Conservation (phyloP, 1,140 invertebrate species). For the Oppia nitens region DNA sequence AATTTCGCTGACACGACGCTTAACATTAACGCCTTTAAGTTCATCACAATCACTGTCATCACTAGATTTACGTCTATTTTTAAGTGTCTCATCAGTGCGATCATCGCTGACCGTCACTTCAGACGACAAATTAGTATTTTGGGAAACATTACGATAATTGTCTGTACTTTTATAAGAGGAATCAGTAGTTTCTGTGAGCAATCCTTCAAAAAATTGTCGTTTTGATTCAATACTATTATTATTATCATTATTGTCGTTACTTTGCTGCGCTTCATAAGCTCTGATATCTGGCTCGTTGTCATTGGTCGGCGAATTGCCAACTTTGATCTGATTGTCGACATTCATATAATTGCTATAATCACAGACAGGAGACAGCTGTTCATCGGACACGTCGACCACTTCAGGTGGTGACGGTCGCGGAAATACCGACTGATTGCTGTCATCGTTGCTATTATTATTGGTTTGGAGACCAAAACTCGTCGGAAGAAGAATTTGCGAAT, state of each 20-base stretch:
- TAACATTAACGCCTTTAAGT: too few species aligned
- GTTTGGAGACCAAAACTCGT: neutral
- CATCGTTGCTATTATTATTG: neutral
- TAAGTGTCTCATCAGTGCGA: neutral
- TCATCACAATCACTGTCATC: neutral
- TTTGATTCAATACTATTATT: too few species aligned
- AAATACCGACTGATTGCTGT: neutral
- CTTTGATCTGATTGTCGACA: slow-evolving; percentile 4
- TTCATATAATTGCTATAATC: slow-evolving; percentile 10
- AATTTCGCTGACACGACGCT: too few species aligned
- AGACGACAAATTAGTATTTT: neutral
- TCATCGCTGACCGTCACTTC: neutral
- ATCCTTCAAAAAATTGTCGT: too few species aligned
- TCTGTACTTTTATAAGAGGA: neutral
- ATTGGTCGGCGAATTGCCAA: slow-evolving; percentile 6
- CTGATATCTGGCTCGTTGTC: neutral
- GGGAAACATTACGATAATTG: neutral
- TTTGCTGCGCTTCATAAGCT: neutral
- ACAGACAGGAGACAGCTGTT: slow-evolving; percentile 17
- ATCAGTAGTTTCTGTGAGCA: neutral
- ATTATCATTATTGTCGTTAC: neutral
- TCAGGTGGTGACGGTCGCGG: slow-evolving; percentile 3
- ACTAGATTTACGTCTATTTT: neutral
- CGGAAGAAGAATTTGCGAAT: neutral
- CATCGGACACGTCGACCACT: slow-evolving; percentile 10